Evolutionary conservation across 2,888 invertebrate genomes (phyloP).

Genomic region (Ashinkailepas kermadecensis): DNA sequence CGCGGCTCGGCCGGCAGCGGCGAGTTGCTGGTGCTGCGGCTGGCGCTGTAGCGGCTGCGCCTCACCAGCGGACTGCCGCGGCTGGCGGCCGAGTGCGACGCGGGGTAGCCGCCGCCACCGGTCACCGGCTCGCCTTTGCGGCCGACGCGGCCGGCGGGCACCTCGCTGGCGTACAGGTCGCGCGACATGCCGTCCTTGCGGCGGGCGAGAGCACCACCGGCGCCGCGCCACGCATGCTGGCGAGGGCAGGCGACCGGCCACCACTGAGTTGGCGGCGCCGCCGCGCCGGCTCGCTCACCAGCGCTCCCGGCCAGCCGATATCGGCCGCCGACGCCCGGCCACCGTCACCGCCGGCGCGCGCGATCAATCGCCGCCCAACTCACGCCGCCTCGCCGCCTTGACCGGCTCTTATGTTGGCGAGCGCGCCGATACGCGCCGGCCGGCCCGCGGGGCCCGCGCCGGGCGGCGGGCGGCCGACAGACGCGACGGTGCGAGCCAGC

Average conservation of each 20-base stretch:
- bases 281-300: neutral
- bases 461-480: neutral
- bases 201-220: neutral
- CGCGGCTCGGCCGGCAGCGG: slow-evolving; percentile 30
- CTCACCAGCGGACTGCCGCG: slow-evolving; percentile 34
- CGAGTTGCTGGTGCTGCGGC: slow-evolving; percentile 31
- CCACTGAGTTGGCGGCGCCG: neutral
- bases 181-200: slow-evolving; percentile 47
- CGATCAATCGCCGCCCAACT: slow-evolving; percentile 24
- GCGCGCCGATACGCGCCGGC: neutral
- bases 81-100: slow-evolving; percentile 39
- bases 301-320: neutral
- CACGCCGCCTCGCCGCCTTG: neutral
- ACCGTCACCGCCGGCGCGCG: slow-evolving; percentile 26
- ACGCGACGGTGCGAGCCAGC: neutral
- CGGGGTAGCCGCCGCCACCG: slow-evolving; percentile 29
- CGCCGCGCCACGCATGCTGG: slow-evolving; percentile 25
- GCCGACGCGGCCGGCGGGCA: slow-evolving; percentile 43
- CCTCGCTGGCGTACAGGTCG: slow-evolving; percentile 49
- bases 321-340: neutral
- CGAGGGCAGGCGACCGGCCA: slow-evolving; percentile 13
- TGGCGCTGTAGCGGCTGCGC: slow-evolving; percentile 32
- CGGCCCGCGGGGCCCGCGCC: no score
- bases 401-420: neutral
- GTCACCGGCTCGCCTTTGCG: slow-evolving; percentile 39